Base-by-base conservation (phyloP, 1,140 invertebrate genomes). In the Lasaia peninsularis region DNA sequence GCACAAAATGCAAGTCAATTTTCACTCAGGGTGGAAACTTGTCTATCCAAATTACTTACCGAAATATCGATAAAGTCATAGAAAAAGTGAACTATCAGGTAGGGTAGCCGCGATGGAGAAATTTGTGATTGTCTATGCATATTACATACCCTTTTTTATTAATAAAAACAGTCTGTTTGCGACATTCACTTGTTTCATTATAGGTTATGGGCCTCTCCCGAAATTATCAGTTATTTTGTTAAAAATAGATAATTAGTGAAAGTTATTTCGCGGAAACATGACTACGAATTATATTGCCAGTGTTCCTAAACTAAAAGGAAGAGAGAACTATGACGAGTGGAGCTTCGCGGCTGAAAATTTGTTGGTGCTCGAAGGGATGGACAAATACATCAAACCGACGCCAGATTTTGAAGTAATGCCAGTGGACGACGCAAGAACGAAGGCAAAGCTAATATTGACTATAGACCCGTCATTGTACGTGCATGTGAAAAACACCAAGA, bases 341-440 rank as follows among this genome's bases (percentile, higher is more conserved):
- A 49, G 55, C 28, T 62, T 59, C 24, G 63, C 59, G 9, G 60
- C 48, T 37, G 60, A 66, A 59, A 62, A 66, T 56, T 32, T 66
- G 35, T 59, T 65, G 53, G 63, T 65, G 24, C 40, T 65, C 5
- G 59, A 65, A 56, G 32, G 37, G 1, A 55, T 55, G 52, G 58
- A 50, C 3, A 55, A 55, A 4, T 64, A 57, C 33, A 64, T 64
- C 18, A 60, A 53, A 10, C 33, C 52, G 33, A 40, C 31, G n/a
- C 14, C 58, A 50, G 58, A 50, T 35, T 50, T 50, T 37, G 32
- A 55, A 20, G 31, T 55, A 7, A 55, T 52, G 35, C 24, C 63
- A 52, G 33, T 24, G 2, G 59, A 65, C 8, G 63, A 55, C 35
- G 56, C 52, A 11, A 61, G 52, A 58, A 54, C 54, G 54, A 62